These are phyloP conservation scores for Centropyge bicolor DNA, from an alignment of 2,797 vertebrate genomes.

Conservation along the genomic window DNA sequence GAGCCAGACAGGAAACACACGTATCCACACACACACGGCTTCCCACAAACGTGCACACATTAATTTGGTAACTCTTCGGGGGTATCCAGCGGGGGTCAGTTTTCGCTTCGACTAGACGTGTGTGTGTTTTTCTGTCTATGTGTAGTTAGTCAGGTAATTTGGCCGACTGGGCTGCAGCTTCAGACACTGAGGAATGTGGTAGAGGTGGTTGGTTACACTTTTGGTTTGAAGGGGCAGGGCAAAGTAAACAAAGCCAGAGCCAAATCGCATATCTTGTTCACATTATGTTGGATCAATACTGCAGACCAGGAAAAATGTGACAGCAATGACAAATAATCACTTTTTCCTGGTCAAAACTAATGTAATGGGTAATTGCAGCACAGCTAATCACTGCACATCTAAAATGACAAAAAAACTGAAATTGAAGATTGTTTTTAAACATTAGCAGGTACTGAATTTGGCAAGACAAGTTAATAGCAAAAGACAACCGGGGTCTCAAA, in stretches of 20 bases:
- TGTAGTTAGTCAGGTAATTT: slow-evolving; percentile 71
- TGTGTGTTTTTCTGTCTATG: slow-evolving; percentile 42
- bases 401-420: slow-evolving; percentile 10
- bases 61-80: slow-evolving; percentile 64
- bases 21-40: slow-evolving; percentile 30
- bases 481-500: slow-evolving; percentile 36
- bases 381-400: neutral
- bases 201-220: slow-evolving; percentile 44
- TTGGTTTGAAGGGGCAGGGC: slow-evolving; percentile 51
- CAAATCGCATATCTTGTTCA: neutral
- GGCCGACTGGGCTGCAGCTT: slow-evolving; percentile 57
- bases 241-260: slow-evolving; percentile 31
- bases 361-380: neutral
- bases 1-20: slow-evolving; percentile 62
- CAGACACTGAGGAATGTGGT: slow-evolving; percentile 72
- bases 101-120: slow-evolving; percentile 54
- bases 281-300: neutral
- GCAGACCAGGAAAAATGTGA: neutral
- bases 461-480: slow-evolving; percentile 21
- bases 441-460: neutral
- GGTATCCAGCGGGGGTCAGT: slow-evolving; percentile 64
- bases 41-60: slow-evolving; percentile 45
- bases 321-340: neutral
- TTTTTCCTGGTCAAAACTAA: neutral
- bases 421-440: slow-evolving; percentile 8